These are phyloP conservation scores for Oikopleura albicans DNA, from an alignment of 23 tunicate genomes.

Conservation along the genomic window DNA sequence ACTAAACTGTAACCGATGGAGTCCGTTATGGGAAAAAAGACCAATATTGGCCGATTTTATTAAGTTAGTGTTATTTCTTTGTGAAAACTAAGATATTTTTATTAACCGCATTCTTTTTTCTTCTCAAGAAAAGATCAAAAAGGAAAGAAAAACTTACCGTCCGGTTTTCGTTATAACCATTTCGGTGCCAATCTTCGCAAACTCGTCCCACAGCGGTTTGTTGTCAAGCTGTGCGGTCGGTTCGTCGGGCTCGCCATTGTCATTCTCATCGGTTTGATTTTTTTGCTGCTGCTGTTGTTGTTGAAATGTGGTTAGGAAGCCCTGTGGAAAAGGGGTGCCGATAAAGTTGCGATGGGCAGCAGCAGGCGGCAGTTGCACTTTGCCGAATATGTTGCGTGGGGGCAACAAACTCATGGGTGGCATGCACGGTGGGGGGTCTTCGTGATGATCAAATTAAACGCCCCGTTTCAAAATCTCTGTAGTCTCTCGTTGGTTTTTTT, in stretches of 20 bases:
- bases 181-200: constrained; percentile 63
- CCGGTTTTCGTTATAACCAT: constrained; percentile 81
- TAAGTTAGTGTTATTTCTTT: too few species aligned
- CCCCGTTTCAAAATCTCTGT: not conserved
- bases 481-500: too few species aligned
- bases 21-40: too few species aligned
- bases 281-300: not conserved
- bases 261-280: not conserved
- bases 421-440: too few species aligned
- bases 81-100: too few species aligned
- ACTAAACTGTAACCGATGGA: too few species aligned
- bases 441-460: too few species aligned
- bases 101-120: too few species aligned
- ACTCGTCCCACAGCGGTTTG: constrained; percentile 49
- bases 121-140: too few species aligned
- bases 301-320: not conserved
- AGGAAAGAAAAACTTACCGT: too few species aligned
- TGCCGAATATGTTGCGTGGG: not conserved
- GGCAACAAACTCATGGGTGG: not conserved
- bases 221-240: constrained; percentile 22
- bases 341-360: not conserved
- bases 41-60: too few species aligned
- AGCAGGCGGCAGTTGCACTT: not conserved
- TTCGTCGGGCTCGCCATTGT: not conserved
- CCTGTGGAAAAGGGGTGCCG: not conserved